phyloP scores from a whole-genome alignment of 2,113 vertebrate genomes.

The Dipodomys stephensi region DNA sequence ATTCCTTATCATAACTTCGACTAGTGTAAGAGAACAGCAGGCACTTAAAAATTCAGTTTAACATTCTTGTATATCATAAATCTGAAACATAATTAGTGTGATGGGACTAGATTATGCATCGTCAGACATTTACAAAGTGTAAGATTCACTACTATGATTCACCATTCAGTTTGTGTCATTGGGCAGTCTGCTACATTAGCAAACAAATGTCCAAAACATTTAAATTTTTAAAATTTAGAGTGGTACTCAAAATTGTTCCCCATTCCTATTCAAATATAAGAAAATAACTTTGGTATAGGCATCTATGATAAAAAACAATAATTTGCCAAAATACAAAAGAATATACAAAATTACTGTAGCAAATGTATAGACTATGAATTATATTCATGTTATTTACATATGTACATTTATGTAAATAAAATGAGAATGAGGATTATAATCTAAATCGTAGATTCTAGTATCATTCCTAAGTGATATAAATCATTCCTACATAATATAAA shows the following conservation, averaged over 20 bases:
- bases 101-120: not conserved
- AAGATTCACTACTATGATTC: not conserved
- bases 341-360: constrained; percentile 41
- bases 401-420: constrained; percentile 36
- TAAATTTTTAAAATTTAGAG: constrained; percentile 43
- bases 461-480: not conserved
- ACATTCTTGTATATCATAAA: not conserved
- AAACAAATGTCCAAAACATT: constrained; percentile 5
- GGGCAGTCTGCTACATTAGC: not conserved
- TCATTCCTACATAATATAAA: constrained; percentile 27
- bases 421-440: not conserved
- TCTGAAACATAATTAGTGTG: not conserved
- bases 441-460: not conserved
- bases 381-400: constrained; percentile 7
- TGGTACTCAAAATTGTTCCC: constrained; percentile 41
- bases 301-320: constrained; percentile 17
- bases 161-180: not conserved
- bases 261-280: constrained; percentile 11
- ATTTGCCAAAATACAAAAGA: constrained; percentile 53
- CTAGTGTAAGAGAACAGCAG: not conserved
- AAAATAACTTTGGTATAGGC: constrained; percentile 12
- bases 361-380: constrained; percentile 11
- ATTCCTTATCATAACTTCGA: not conserved
- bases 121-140: constrained; percentile 18
- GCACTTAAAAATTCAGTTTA: not conserved